Base-by-base conservation (phyloP, 2,888 invertebrate species). In the Eupithecia vulgata region DNA sequence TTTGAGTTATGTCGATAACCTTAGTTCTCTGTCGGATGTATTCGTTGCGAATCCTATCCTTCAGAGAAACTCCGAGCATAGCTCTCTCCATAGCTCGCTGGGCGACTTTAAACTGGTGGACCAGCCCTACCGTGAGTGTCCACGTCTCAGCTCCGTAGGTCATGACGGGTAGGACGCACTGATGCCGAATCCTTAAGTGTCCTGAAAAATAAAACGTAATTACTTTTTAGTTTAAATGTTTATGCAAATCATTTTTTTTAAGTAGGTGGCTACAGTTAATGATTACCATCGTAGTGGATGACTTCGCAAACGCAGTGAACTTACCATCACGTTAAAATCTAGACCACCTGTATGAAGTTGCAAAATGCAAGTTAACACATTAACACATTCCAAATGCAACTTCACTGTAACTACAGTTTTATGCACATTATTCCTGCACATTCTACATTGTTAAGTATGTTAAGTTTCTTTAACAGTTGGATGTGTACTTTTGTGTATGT, bases 381-480 rank as follows among this genome's bases (percentile, higher is more conserved):
- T 13, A n/a, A 48, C 48, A 30, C 13, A 59, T 59, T 59, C 15
- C 5, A 45, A 59, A 25, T 59, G 59, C 30, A 59, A n/a, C 21
- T 52, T 52, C 25, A 3, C 61, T 52, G 21, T 52, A 52, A 52
- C 48, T 61, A 61, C 61, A 64, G 21, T 40, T 65, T 21, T 37
- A 37, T 21, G 65, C 35, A 0, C 21, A 42, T 65, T 65, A n/a
- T 37, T 12, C 65, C 15, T 40, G 65, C 65, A 6, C 21, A 65
- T 65, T 37, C 61, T 61, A 17, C 34, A 15, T 64, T 62, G 8
- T 64, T 25, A 40, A 42, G 65, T 15, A 42, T 40, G 65, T 65
- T 6, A 65, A 35, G 10, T 12, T 21, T 15, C 21, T 37, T 65
- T 1, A 34, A 34, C 34, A 57, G 52, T 57, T 57, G 48, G 10